Conservation (phyloP, 2,888 invertebrate species). For the Leptopilina drosophilae region DNA sequence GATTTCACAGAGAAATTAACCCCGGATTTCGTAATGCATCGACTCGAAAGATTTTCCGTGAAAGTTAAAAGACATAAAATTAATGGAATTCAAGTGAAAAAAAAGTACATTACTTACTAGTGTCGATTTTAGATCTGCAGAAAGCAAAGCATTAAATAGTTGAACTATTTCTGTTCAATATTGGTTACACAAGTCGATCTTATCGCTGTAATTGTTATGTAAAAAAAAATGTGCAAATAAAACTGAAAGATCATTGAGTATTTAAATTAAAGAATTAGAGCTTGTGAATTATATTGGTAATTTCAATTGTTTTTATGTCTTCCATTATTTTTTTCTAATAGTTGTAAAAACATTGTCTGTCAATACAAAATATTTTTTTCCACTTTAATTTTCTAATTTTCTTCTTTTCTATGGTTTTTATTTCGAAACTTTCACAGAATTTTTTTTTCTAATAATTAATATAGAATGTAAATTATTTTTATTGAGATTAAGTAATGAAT, state of each 20-base stretch:
- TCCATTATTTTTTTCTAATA: neutral
- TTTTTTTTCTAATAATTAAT: neutral
- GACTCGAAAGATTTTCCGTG: neutral
- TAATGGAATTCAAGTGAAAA: neutral
- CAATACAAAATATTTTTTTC: no score
- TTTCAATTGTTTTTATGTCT: neutral
- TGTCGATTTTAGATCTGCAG: neutral
- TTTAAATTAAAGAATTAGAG: neutral
- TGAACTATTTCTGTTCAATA: neutral
- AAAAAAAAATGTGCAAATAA: conserved; percentile 19
- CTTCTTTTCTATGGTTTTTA: no score
- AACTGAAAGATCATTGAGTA: neutral
- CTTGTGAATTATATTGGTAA: no score
- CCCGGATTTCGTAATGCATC: neutral
- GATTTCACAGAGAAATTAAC: neutral
- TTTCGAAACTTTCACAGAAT: no score
- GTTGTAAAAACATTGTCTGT: no score
- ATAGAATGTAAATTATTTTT: neutral
- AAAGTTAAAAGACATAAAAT: conserved; percentile 30
- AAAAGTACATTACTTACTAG: neutral
- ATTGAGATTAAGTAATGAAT: no score
- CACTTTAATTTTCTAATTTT: no score
- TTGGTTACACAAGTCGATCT: neutral
- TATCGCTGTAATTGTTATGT: conserved; percentile 10
- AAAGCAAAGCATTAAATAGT: neutral